These are phyloP conservation scores for Globodera rostochiensis DNA, from an alignment of 1,140 invertebrate genomes.

Conservation along the genomic window DNA sequence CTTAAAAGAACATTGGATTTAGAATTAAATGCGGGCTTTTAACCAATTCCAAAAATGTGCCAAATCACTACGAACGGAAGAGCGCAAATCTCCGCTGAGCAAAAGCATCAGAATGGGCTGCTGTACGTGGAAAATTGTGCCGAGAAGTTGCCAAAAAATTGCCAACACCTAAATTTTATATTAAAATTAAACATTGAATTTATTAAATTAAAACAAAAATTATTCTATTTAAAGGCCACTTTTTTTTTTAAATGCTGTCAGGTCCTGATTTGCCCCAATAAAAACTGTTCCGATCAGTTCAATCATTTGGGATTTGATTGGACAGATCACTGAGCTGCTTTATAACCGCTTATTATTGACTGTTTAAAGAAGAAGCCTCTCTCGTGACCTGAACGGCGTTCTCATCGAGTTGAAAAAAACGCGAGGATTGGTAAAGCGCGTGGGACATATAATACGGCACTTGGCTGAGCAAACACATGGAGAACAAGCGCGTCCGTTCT, in stretches of 20 bases:
- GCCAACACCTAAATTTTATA: constrained; percentile 4
- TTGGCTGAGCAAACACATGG: constrained; percentile 15
- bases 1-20: too few relatives aligned
- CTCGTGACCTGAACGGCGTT: background rate
- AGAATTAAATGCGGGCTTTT: too few relatives aligned
- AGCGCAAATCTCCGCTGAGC: constrained; percentile 10
- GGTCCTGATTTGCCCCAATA: background rate
- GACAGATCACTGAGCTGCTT: too few relatives aligned
- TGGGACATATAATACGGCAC: constrained; percentile 18
- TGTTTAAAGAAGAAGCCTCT: too few relatives aligned
- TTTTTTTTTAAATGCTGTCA: background rate
- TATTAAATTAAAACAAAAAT: too few relatives aligned
- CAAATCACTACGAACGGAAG: background rate
- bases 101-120: constrained; percentile 21
- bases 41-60: background rate
- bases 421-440: background rate
- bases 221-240: too few relatives aligned
- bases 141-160: constrained; percentile 16
- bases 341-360: too few relatives aligned
- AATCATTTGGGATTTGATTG: too few relatives aligned
- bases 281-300: too few relatives aligned
- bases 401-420: background rate
- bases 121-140: constrained; percentile 23
- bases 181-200: too few relatives aligned
- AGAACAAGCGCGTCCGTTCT: constrained; percentile 5